Evolutionary conservation across 2,888 invertebrate genomes (phyloP), one percentile per base, ranked within the genome.

Genomic region (Gandaritis pyraliata): DNA sequence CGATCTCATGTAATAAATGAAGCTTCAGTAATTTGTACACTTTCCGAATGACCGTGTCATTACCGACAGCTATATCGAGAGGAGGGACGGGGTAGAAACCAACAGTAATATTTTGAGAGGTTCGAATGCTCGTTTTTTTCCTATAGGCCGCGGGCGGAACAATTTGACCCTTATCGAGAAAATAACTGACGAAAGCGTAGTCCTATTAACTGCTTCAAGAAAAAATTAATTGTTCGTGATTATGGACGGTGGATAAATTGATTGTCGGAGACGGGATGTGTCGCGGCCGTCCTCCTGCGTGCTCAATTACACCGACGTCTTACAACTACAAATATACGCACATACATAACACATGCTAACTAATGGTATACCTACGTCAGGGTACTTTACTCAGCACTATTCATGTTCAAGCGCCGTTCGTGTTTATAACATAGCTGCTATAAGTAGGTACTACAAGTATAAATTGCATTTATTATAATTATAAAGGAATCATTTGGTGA

Each of bases 91-190:
- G 74, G 81, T 77, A 80, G 73, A 81, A 84, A 84, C 86, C 85
- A 83, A 82, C 81, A 74, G 81, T 85, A 83, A 80, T 81, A 82
- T 82, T 84, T 79, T 76, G 81, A 83, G 82, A 82, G 84, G 77
- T 76, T 80, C 83, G 85, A 87, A 85, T 87, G 80, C 84, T 86
- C 81, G 85, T 86, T 55, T 86, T 83, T 84, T 85, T 83, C 87
- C 81, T 80, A 80, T 83, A 83, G 81, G 85, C 87, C 86, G 83
- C 87, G 72, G 86, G 87, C 88, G 74, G 78, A 76, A 84, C 85
- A 86, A 86, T 87, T 88, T 86, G 87, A 86, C 86, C 86, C 87
- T 88, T 89, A 89, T 87, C 86, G 83, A 87, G 86, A 88, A 88
- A 88, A 88, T 86, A 84, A 86, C 85, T 80, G 81, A 85, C 84